Evolutionary conservation across 2,797 vertebrate species (phyloP).

Genomic region (Sebastes iracundus): DNA sequence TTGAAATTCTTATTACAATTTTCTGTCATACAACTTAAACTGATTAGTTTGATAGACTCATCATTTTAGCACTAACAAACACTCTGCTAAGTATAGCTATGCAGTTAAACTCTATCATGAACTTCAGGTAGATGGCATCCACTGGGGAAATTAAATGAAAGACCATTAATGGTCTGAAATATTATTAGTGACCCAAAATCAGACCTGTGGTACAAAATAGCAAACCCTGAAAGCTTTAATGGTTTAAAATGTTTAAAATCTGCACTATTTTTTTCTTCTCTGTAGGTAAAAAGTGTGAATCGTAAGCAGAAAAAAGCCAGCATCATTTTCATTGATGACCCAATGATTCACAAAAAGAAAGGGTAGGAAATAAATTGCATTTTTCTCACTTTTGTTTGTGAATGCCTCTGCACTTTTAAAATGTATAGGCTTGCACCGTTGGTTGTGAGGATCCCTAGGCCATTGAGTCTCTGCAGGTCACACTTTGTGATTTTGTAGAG

Average conservation of each 20-base stretch:
- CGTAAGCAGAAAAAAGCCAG: constrained; percentile 86
- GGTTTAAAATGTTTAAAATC: neutral
- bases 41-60: neutral
- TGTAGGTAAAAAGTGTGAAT: constrained; percentile 88
- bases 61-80: neutral
- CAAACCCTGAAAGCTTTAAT: neutral
- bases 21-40: neutral
- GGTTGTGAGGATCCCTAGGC: neutral
- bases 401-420: neutral
- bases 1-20: neutral
- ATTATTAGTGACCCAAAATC: neutral
- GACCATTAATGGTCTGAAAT: neutral
- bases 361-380: constrained; percentile 67
- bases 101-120: neutral
- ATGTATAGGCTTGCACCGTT: neutral
- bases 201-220: neutral
- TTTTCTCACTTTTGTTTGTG: neutral
- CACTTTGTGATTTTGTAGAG: neutral
- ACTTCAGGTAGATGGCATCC: neutral
- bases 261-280: neutral
- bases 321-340: constrained; percentile 87
- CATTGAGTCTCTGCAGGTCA: neutral
- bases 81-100: neutral
- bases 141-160: neutral
- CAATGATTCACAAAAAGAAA: constrained; percentile 69